Conservation (phyloP, 1,140 invertebrate genomes). For the Diabrotica virgifera region DNA sequence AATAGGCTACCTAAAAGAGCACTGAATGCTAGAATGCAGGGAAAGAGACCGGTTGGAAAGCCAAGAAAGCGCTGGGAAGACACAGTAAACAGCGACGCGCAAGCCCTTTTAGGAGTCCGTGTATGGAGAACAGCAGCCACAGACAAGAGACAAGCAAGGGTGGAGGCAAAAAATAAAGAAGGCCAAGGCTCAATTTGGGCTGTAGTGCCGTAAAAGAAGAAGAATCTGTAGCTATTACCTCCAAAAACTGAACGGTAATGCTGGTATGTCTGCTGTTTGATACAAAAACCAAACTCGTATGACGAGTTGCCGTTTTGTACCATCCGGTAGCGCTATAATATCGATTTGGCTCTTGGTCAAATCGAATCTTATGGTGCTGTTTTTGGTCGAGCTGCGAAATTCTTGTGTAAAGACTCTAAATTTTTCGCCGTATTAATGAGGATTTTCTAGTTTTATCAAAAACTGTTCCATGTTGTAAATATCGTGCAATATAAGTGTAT, state of each 20-base stretch:
- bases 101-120: too few relatives aligned
- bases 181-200: too few relatives aligned
- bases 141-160: too few relatives aligned
- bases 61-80: too few relatives aligned
- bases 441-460: conserved; percentile 21
- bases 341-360: conserved; percentile 8
- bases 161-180: too few relatives aligned
- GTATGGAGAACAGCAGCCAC: too few relatives aligned
- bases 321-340: conserved; percentile 17
- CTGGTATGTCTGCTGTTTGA: conserved; percentile 7
- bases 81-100: too few relatives aligned
- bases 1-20: too few relatives aligned
- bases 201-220: too few relatives aligned
- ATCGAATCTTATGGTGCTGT: neutral
- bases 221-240: neutral
- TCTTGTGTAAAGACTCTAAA: conserved; percentile 30
- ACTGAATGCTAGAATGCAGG: too few relatives aligned
- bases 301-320: conserved; percentile 21
- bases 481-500: conserved; percentile 33
- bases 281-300: conserved; percentile 17
- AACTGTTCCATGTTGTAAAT: conserved; percentile 30
- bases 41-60: too few relatives aligned
- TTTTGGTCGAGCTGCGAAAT: conserved; percentile 14
- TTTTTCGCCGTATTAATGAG: conserved; percentile 33
- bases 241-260: conserved; percentile 12